phyloP scores from a whole-genome alignment of 1,140 invertebrate genomes.

The Camponotus floridanus region DNA sequence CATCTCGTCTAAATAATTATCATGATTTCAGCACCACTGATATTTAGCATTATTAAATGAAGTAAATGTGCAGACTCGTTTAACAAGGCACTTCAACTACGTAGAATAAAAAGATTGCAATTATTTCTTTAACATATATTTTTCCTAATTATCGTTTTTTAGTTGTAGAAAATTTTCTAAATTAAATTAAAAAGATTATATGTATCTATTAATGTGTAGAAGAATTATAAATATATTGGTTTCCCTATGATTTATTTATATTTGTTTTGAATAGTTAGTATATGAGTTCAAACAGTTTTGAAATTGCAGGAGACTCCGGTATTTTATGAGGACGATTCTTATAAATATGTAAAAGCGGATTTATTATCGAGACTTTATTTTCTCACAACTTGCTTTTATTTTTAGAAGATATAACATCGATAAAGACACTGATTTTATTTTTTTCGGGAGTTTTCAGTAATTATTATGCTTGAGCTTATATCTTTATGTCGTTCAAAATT shows the following conservation, averaged over 20 bases:
- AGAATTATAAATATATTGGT: neutral
- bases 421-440: conserved; percentile 25
- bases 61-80: neutral
- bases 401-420: conserved; percentile 25
- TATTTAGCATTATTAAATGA: neutral
- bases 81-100: neutral
- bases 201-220: neutral
- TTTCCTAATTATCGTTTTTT: neutral
- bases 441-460: conserved; percentile 1
- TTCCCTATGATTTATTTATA: neutral
- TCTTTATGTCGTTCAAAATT: conserved; percentile 9
- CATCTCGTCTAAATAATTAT: neutral
- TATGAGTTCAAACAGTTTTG: neutral
- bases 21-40: neutral
- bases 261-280: neutral
- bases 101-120: neutral
- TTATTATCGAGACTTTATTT: conserved; percentile 25
- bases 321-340: neutral
- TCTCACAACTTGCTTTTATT: conserved; percentile 1
- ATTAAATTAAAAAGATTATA: conserved; percentile 18
- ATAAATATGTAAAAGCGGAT: neutral
- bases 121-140: neutral
- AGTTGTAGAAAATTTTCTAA: neutral
- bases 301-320: neutral
- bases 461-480: neutral